Conservation (phyloP, 2,888 invertebrate genomes). For the Sesia bembeciformis region DNA sequence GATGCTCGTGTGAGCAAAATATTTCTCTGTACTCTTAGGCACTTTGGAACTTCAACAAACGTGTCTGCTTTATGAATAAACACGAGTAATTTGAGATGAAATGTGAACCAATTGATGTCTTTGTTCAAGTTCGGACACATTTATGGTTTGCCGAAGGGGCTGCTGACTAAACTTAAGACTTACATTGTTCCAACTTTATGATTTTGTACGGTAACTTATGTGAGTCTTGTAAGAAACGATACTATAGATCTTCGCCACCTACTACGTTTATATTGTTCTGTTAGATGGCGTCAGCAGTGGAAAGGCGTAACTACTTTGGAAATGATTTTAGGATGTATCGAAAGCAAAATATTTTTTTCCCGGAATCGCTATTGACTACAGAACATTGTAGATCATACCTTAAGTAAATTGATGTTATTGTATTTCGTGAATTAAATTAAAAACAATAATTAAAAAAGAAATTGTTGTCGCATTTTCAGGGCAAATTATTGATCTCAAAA, state of each 20-base stretch:
- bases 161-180: slow-evolving; percentile 44
- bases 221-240: not conserved
- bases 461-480: no score
- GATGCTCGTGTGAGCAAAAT: slow-evolving; percentile 20
- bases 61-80: slow-evolving; percentile 28
- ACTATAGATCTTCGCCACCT: not conserved
- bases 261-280: not conserved
- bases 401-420: no score
- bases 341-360: no score
- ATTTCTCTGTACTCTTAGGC: slow-evolving; percentile 16
- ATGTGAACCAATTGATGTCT: slow-evolving; percentile 70
- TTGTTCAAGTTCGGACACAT: slow-evolving; percentile 51
- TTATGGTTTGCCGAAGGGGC: slow-evolving; percentile 48
- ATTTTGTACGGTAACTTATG: not conserved
- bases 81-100: slow-evolving; percentile 65
- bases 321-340: no score
- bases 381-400: no score
- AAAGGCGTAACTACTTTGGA: no score
- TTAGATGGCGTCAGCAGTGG: no score
- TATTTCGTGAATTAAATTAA: no score
- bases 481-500: no score
- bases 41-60: slow-evolving; percentile 19
- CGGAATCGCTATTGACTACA: no score
- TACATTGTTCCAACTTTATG: slow-evolving; percentile 37
- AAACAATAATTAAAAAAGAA: no score